Conservation (phyloP, 2,113 vertebrate species). For the Eclectus roratus region DNA sequence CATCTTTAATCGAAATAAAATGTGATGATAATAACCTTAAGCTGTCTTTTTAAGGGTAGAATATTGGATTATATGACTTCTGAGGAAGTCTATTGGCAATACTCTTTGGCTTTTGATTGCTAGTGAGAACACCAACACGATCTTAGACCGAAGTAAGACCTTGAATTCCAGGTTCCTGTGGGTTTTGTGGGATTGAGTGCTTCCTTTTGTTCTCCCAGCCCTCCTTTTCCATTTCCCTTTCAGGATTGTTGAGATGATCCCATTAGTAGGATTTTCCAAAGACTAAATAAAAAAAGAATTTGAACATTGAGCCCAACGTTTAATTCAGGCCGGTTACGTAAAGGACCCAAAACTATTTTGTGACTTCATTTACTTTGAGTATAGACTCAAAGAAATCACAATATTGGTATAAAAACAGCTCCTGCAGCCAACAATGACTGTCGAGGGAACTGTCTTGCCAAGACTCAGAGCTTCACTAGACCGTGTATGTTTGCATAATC, state of each 20-base stretch:
- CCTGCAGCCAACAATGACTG: background rate
- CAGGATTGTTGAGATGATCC: background rate
- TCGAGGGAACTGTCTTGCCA: constrained; percentile 18
- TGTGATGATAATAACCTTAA: constrained; percentile 42
- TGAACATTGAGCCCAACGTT: background rate
- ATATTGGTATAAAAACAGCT: background rate
- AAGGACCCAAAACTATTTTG: background rate
- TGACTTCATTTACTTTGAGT: background rate
- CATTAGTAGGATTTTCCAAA: constrained; percentile 24
- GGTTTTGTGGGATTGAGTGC: background rate
- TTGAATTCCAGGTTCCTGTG: constrained; percentile 7
- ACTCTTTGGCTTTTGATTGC: constrained; percentile 39
- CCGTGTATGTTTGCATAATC: constrained; percentile 41
- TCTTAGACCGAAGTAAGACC: background rate
- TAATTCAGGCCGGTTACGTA: constrained; percentile 16
- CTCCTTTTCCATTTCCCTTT: background rate
- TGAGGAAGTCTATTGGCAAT: constrained; percentile 47
- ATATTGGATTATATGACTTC: constrained; percentile 60
- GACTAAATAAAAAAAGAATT: background rate
- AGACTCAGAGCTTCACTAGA: constrained; percentile 17
- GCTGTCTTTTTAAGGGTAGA: constrained; percentile 66
- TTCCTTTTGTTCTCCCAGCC: constrained; percentile 6
- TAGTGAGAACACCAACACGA: background rate
- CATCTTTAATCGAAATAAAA: constrained; percentile 59
- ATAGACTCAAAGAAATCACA: background rate